Conservation (phyloP, 1,140 invertebrate species). For the Ridgeia piscesae region DNA sequence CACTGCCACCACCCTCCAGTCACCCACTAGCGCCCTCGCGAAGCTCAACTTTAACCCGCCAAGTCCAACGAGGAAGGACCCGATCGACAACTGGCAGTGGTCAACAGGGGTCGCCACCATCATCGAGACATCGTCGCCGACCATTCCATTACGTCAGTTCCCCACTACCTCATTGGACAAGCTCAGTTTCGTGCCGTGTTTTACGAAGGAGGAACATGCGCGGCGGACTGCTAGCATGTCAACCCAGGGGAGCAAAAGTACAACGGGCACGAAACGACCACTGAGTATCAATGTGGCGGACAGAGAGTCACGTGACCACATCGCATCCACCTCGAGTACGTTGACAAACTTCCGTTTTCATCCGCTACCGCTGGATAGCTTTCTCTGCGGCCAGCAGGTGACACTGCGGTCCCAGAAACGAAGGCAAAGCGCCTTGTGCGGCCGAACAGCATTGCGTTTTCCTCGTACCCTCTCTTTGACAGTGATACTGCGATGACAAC, state of each 20-base stretch:
- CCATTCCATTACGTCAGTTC: constrained; percentile 31
- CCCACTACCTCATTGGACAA: constrained; percentile 53
- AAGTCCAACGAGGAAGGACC: constrained; percentile 24
- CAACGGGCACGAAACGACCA: constrained; percentile 12
- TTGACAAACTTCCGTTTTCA: background rate
- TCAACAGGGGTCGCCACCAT: background rate
- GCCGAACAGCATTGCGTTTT: constrained; percentile 56
- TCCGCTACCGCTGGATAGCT: background rate
- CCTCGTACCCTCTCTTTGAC: constrained; percentile 52
- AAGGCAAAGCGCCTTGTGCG: constrained; percentile 46
- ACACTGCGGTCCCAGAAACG: constrained; percentile 47
- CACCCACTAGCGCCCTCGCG: constrained; percentile 57
- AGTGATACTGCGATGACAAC: constrained; percentile 30
- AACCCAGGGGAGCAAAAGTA: constrained; percentile 2
- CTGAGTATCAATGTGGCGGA: constrained; percentile 15
- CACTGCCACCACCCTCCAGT: constrained; percentile 37
- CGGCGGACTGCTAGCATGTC: constrained; percentile 20
- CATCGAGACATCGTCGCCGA: background rate
- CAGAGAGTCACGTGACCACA: constrained; percentile 17
- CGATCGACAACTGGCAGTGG: constrained; percentile 19
- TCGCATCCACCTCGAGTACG: background rate
- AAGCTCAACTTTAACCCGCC: constrained; percentile 53
- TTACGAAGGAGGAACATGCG: constrained; percentile 33
- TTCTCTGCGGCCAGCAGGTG: constrained; percentile 27
- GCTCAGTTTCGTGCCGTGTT: constrained; percentile 53